Conservation (phyloP, 1,140 invertebrate species). For the Anoplophora glabripennis region DNA sequence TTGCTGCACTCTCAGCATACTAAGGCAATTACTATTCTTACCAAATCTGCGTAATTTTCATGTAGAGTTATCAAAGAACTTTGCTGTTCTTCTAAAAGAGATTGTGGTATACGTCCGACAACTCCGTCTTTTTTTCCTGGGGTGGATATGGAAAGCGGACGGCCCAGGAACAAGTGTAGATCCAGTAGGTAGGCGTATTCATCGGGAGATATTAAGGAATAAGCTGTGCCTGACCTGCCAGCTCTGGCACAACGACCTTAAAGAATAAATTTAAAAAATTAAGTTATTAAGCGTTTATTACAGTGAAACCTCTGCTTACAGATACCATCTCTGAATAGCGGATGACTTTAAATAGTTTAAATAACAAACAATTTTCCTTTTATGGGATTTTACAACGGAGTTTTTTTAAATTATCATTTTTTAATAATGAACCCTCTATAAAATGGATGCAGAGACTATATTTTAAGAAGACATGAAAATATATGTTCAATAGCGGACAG, state of each 20-base stretch:
- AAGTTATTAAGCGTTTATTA: not conserved
- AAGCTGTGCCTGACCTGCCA: constrained; percentile 84
- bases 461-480: no score
- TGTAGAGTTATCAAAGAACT: constrained; percentile 77
- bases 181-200: constrained; percentile 92
- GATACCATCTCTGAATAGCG: no score
- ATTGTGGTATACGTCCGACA: constrained; percentile 78
- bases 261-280: constrained; percentile 11
- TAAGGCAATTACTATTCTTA: constrained; percentile 40
- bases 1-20: not conserved
- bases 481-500: no score
- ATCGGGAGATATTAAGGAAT: constrained; percentile 83
- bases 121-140: constrained; percentile 48
- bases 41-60: constrained; percentile 70
- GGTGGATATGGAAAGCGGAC: constrained; percentile 57
- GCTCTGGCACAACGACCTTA: constrained; percentile 93
- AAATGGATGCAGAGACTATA: no score
- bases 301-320: no score
- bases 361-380: no score
- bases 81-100: constrained; percentile 78
- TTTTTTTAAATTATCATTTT: no score
- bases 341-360: no score
- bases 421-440: no score
- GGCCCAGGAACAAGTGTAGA: constrained; percentile 89
- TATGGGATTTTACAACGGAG: no score